A percentile compares a stretch with the other conserved stretches of the same genome.
Evolutionary conservation across 2,113 vertebrate species (phyloP).

Genomic region (Paedocypris sp.): DNA sequence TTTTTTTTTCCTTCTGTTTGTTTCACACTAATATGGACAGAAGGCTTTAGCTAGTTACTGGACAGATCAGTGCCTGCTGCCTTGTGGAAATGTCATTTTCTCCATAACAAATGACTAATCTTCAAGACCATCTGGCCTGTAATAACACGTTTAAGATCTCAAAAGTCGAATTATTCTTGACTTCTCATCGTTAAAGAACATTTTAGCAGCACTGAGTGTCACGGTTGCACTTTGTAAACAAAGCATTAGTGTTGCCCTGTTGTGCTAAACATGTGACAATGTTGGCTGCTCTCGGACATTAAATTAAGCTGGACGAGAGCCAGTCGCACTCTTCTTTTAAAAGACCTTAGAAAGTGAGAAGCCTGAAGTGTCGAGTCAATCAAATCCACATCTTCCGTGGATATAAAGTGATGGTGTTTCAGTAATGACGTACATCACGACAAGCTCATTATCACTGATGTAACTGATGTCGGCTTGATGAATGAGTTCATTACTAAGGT

Average conservation of each 20-base stretch:
- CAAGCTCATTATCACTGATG: conserved; percentile 8
- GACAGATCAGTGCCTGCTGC: not conserved
- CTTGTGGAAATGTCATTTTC: not conserved
- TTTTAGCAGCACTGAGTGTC: not conserved
- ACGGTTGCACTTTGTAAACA: not conserved
- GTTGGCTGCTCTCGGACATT: not conserved
- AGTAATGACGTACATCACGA: conserved; percentile 10
- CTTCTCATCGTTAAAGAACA: not conserved
- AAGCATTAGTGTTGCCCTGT: not conserved
- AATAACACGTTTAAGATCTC: not conserved
- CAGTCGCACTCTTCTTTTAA: not conserved
- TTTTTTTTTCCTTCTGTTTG: no score
- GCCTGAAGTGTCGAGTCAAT: not conserved
- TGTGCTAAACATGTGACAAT: not conserved
- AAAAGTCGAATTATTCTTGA: conserved; percentile 5
- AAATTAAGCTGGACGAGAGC: not conserved
- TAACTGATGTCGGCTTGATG: conserved; percentile 15
- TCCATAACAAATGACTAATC: conserved; percentile 10
- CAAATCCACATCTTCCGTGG: not conserved
- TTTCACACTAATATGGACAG: not conserved
- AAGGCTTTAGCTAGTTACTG: not conserved
- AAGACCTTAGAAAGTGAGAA: not conserved
- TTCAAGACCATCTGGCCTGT: not conserved
- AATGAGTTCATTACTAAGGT: conserved; percentile 15
- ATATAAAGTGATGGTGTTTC: conserved; percentile 10